Evolutionary conservation across 2,888 invertebrate species (phyloP), one percentile per base, ranked within the genome.

Genomic region (Mythimna vitellina): DNA sequence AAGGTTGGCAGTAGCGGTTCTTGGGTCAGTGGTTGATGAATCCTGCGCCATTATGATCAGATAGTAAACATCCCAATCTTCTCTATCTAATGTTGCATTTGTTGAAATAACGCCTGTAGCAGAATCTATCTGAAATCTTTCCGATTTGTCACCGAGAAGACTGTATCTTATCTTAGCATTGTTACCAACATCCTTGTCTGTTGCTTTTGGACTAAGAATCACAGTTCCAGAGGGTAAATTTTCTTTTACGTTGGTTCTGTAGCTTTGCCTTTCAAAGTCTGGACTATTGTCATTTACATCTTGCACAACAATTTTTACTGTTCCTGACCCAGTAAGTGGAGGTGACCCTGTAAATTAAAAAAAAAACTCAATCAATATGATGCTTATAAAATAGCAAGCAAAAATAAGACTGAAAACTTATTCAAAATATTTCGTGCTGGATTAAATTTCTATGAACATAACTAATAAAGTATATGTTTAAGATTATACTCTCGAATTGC

Each of bases 231-330:
- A 92, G 3, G 98, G 97, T 67, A 98, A 95, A 92, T 99, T 99
- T 96, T 99, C 99, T 82, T 97, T 96, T 0, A 99, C 97, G 64
- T 95, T 96, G 0, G 98, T 98, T 84, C 97, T 97, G 91, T 99
- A 99, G 70, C 97, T 97, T 89, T 98, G 98, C 68, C 98, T 96
- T 86, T 97, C 97, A 92, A 99, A 99, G 87, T 98, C 97, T 0
- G 99, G 99, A 84, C 97, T 97, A 92, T 99, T 99, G 92, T 99
- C 99, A 92, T 99, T 99, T 72, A 99, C 98, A 93, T 99, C 99
- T 94, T 99, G 98, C 14, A 99, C 99, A 68, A 98, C 96, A 73
- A 99, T 98, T 88, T 97, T 97, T 1, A 99, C 98, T 64, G 98
- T 98, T 54, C 99, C 99, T 7, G 99, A 98, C 64, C 99, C 99